Evolutionary conservation across 2,797 vertebrate genomes (phyloP), one percentile per base, ranked within the genome.

Genomic region (Pagetopsis macropterus): DNA sequence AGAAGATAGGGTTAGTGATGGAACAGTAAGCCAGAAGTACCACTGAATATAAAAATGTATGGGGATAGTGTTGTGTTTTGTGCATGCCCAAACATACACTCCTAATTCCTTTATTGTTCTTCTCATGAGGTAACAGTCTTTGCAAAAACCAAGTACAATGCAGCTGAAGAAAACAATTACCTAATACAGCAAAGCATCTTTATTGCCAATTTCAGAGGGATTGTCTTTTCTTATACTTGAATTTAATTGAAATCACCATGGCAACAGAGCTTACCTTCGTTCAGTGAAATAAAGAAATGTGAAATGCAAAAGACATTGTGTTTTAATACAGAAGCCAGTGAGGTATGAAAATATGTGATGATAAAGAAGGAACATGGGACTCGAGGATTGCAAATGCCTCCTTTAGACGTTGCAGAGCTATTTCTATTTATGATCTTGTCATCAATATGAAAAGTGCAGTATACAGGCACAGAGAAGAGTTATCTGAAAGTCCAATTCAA

Each of bases 221-320:
- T 78, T 84, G 84, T 82, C 81, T 91, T 75, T 82, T 84, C 41
- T 78, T 86, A 83, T 84, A 85, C 76, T 85, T 88, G 76, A 72
- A 89, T 86, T 81, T 87, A 90, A 89, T 89, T 88, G 72, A 80
- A 87, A 90, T 94, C 88, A 81, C 93, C 89, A 92, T 90, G 84
- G 93, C 88, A 90, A 92, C 88, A 73, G 76, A 82, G 75, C 70
- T 59, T 83, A 86, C 83, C 87, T 88, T 88, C 88, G 77, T 87
- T 89, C 79, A 83, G 86, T 83, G 82, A 88, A 91, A 91, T 85
- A 84, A 86, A 84, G 50, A 79, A 79, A 87, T 87, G 78, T 85
- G 76, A 88, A 87, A 84, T 87, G 83, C 75, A 83, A 77, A 82
- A 88, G 79, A 91, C 78, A 86, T 92, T 83, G 88, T 88, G 86